phyloP scores from a whole-genome alignment of 2,797 vertebrate species.

The Onychomys arenicola region DNA sequence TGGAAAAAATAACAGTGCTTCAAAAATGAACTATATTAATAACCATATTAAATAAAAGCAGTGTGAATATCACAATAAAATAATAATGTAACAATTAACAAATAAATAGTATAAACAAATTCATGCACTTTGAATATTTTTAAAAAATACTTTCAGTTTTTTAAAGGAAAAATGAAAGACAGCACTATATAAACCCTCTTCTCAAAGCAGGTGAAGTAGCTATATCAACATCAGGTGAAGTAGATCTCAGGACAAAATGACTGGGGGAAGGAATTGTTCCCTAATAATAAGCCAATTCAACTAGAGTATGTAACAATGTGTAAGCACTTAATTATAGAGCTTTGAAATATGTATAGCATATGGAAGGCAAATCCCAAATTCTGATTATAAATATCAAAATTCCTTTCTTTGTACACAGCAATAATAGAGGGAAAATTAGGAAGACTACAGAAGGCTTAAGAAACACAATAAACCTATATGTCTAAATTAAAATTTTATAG shows the following conservation, averaged over 20 bases:
- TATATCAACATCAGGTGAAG: neutral
- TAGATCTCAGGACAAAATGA: neutral
- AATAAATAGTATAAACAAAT: neutral
- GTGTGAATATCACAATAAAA: constrained; percentile 14
- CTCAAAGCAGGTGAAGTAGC: neutral
- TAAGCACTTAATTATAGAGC: neutral
- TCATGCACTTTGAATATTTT: neutral
- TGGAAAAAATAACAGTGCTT: neutral
- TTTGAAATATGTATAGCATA: neutral
- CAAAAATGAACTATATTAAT: neutral
- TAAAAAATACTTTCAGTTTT: neutral
- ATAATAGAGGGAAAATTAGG: neutral
- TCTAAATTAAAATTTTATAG: constrained; percentile 26
- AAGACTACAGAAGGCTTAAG: neutral
- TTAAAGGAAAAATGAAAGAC: neutral
- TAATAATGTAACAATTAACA: neutral
- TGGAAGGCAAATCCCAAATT: neutral
- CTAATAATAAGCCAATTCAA: neutral
- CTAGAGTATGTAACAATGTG: neutral
- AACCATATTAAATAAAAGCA: constrained; percentile 16
- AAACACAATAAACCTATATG: neutral
- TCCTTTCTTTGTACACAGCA: neutral
- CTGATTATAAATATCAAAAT: constrained; percentile 20
- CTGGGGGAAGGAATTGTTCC: neutral
- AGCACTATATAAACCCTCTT: constrained; percentile 23